These are phyloP conservation scores for Pteropus alecto DNA, from an alignment of 2,113 vertebrate genomes.

Conservation along the genomic window DNA sequence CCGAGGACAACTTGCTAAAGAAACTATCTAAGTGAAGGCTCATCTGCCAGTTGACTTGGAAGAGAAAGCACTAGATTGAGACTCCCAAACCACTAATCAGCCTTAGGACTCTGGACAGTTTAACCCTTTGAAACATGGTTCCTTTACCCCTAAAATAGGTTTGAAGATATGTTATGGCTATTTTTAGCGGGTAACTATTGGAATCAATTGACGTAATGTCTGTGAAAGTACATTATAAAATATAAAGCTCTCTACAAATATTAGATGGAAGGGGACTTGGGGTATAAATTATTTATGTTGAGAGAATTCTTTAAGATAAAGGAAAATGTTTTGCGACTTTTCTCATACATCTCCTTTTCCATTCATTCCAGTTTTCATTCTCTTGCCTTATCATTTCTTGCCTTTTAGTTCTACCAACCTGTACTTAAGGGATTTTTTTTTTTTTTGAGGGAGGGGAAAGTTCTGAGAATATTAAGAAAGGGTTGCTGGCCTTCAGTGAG, in stretches of 20 bases:
- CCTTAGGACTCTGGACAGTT: not conserved
- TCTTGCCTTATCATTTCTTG: not conserved
- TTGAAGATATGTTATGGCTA: not conserved
- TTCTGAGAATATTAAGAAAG: conserved; percentile 66
- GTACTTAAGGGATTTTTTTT: not conserved
- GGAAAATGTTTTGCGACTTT: not conserved
- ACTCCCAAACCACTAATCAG: not conserved
- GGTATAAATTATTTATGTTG: not conserved
- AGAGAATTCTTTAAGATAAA: not conserved
- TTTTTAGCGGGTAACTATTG: not conserved
- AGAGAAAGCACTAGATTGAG: not conserved
- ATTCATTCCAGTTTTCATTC: not conserved
- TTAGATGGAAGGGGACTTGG: not conserved
- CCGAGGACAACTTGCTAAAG: not conserved
- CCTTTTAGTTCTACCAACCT: not conserved
- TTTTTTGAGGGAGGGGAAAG: not conserved
- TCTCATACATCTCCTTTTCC: not conserved
- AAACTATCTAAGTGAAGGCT: not conserved
- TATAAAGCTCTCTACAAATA: not conserved
- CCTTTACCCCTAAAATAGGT: not conserved
- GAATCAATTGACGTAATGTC: not conserved
- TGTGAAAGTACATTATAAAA: not conserved
- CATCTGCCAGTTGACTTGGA: not conserved
- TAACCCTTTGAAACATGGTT: not conserved
- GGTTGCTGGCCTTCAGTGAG: conserved; percentile 27